phyloP scores from a whole-genome alignment of 2,888 invertebrate genomes.

The Acrobasis consociella region DNA sequence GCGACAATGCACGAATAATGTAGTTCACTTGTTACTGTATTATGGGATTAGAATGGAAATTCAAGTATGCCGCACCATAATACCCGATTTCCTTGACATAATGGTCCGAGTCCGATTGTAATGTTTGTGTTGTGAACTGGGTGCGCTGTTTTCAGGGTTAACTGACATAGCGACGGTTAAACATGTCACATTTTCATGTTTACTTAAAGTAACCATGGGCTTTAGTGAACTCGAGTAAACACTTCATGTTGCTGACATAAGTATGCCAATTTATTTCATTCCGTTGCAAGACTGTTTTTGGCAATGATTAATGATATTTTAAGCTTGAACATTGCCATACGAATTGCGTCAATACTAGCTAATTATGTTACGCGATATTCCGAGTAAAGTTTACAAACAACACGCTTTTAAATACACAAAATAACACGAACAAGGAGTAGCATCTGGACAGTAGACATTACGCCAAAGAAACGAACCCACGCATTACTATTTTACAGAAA shows the following conservation, averaged over 20 bases:
- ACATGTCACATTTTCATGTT: slow-evolving; percentile 15
- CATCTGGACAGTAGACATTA: neutral
- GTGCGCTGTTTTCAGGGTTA: slow-evolving; percentile 51
- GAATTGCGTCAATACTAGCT: neutral
- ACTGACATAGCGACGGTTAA: slow-evolving; percentile 30
- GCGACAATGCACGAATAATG: slow-evolving; percentile 46
- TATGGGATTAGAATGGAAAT: slow-evolving; percentile 64
- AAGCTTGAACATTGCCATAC: too few relatives aligned
- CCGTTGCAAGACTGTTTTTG: neutral
- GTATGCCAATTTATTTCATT: neutral
- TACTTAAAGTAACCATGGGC: slow-evolving; percentile 1
- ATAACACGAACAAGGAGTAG: slow-evolving; percentile 15
- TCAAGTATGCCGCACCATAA: slow-evolving; percentile 52
- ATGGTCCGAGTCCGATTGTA: slow-evolving; percentile 58
- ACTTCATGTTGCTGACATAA: neutral
- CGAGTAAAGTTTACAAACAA: neutral
- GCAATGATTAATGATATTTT: neutral
- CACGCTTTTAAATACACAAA: neutral
- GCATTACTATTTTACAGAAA: slow-evolving; percentile 20
- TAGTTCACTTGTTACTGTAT: slow-evolving; percentile 44
- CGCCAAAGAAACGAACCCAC: slow-evolving; percentile 17
- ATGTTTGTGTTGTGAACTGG: slow-evolving; percentile 52
- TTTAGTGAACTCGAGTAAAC: neutral
- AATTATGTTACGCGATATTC: neutral
- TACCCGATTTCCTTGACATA: slow-evolving; percentile 70